These are phyloP conservation scores for Pyrrhosoma nymphula DNA, from an alignment of 2,888 invertebrate species.

Conservation along the genomic window DNA sequence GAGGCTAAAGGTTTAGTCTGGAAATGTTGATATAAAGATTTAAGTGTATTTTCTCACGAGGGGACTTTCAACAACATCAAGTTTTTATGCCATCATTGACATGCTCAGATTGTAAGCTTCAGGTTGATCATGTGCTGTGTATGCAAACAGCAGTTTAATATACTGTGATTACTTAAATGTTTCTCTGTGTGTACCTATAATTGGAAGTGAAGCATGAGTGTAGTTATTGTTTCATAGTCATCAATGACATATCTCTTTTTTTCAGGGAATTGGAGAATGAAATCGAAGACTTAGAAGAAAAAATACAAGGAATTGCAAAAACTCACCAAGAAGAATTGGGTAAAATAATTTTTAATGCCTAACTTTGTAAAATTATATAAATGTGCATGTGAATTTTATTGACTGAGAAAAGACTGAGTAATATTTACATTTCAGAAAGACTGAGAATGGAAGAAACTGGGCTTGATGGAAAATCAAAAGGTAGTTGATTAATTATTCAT, in stretches of 20 bases:
- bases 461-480: slow-evolving; percentile 62
- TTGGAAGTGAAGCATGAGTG: no score
- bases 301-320: slow-evolving; percentile 74
- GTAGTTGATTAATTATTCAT: slow-evolving; percentile 52
- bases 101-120: no score
- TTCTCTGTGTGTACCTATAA: no score
- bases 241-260: slow-evolving; percentile 9
- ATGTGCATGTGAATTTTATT: neutral
- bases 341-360: slow-evolving; percentile 68
- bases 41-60: no score
- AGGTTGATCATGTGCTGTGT: no score
- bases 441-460: slow-evolving; percentile 70
- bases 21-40: no score
- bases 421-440: slow-evolving; percentile 68
- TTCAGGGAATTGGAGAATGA: slow-evolving; percentile 76
- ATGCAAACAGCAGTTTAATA: no score
- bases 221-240: neutral
- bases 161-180: no score
- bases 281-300: slow-evolving; percentile 75
- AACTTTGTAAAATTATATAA: neutral
- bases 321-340: slow-evolving; percentile 73
- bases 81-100: no score
- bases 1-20: no score
- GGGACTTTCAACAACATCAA: no score
- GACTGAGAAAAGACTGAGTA: neutral